Conservation (phyloP, 2,888 invertebrate genomes). For the Hydrotaea cyrtoneurina region DNA sequence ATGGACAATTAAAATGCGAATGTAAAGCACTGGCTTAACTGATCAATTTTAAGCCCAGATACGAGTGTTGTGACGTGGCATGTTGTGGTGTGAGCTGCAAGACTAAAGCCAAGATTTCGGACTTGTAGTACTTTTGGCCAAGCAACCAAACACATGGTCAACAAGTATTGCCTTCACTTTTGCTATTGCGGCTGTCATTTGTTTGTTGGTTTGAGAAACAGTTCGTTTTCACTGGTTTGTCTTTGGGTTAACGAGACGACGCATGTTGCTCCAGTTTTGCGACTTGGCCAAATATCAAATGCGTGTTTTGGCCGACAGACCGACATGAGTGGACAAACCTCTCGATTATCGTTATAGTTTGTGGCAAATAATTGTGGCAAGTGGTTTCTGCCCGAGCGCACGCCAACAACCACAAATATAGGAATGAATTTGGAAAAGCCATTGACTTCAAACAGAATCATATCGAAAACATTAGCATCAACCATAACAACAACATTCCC, state of each 20-base stretch:
- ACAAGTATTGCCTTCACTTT: constrained; percentile 57
- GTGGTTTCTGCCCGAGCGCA: constrained; percentile 18
- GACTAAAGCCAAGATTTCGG: neutral
- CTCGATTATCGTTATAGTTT: neutral
- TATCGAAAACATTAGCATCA: constrained; percentile 3
- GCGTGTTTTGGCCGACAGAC: constrained; percentile 27
- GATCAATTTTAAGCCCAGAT: constrained; percentile 20
- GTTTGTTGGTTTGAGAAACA: neutral
- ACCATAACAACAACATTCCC: neutral
- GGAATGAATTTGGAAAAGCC: constrained; percentile 40
- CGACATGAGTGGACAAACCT: constrained; percentile 16
- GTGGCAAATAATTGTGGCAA: constrained; percentile 33
- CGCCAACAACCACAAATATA: constrained; percentile 11
- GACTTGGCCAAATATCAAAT: constrained; percentile 33
- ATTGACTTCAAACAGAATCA: constrained; percentile 40
- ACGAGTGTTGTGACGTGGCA: neutral
- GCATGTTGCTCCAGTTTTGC: constrained; percentile 50
- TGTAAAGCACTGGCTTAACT: neutral
- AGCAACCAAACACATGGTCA: constrained; percentile 47
- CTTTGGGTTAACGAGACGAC: constrained; percentile 1
- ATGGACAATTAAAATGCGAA: constrained; percentile 30
- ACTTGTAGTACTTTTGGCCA: neutral
- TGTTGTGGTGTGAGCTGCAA: neutral
- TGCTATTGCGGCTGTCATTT: neutral
- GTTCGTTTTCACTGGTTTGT: neutral